A percentile compares a stretch with the other conserved stretches of the same genome.
phyloP scores from a whole-genome alignment of 1,140 invertebrate species.

The Nasonia longicornis region DNA sequence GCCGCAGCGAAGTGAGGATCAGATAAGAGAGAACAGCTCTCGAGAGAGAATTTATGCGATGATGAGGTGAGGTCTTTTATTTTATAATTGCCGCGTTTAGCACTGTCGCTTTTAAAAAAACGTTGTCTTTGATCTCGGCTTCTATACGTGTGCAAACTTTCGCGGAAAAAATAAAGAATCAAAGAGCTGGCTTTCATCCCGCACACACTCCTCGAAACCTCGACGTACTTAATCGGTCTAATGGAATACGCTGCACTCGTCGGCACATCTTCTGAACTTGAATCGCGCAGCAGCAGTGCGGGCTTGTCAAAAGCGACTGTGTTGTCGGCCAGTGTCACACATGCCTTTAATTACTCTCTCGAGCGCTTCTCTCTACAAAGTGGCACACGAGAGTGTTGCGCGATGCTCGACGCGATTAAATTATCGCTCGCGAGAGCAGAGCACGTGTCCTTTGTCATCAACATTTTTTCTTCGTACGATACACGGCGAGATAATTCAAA shows the following conservation, averaged over 20 bases:
- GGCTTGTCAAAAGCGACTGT: background rate
- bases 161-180: background rate
- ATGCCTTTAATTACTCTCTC: background rate
- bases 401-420: background rate
- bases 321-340: background rate
- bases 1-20: background rate
- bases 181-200: background rate
- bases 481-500: too few species aligned
- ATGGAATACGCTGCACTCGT: background rate
- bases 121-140: background rate
- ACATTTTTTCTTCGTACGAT: background rate
- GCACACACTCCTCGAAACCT: too few species aligned
- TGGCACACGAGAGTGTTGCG: background rate
- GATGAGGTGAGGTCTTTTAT: conserved; percentile 4
- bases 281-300: background rate
- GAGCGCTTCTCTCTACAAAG: background rate
- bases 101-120: background rate
- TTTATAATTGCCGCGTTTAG: conserved; percentile 4
- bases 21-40: background rate
- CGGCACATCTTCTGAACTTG: background rate
- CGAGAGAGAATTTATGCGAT: background rate
- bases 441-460: background rate
- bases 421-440: background rate
- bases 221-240: conserved; percentile 3
- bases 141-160: background rate